Base-by-base conservation (phyloP, 2,888 invertebrate genomes). In the Keiferia lycopersicella region DNA sequence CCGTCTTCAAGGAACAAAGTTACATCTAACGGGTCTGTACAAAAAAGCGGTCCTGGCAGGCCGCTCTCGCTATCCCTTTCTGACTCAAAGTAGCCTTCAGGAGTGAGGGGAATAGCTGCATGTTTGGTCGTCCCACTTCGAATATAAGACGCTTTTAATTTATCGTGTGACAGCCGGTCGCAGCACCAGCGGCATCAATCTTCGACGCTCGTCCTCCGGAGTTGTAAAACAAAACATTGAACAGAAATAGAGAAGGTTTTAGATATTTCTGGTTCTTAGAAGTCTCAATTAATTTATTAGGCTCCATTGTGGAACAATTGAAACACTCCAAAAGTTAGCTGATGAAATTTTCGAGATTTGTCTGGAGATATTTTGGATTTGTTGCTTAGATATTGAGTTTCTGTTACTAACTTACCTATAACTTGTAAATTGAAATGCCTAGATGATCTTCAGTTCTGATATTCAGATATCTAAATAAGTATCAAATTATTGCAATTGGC, bases 141-240 rank as follows among this genome's bases (percentile, higher is more conserved):
- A 87, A 87, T 85, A 84, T 81, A 84, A 87, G 84, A 84, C 80
- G 81, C 80, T 84, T 86, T 87, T 90, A 91, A 91, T 91, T 91
- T 90, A 91, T 90, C 76, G 87, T 82, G 83, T 84, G 87, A 90
- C 90, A 90, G 88, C 88, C 88, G 88, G 77, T 73, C 77, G 79
- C 78, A 79, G 80, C 78, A 56, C 22, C 79, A 82, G 79, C 79
- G 79, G 82, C 89, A 90, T 91, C 87, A 91, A 90, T 91, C 90
- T 90, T 83, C 73, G 68, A 70, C 73, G 60, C 22, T 50, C 34
- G 56, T 56, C 56, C 56, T 56, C 56, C 12, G 53, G 53, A 53
- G 14, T 56, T 56, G 56, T 56, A 56, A 56, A 56, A 56, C 56
- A 56, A 56, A 56, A 56, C 56, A 56, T 16, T 34, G 56, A 34